These are phyloP conservation scores for Pentalonia nigronervosa DNA, from an alignment of 1,140 invertebrate species.

Conservation along the genomic window DNA sequence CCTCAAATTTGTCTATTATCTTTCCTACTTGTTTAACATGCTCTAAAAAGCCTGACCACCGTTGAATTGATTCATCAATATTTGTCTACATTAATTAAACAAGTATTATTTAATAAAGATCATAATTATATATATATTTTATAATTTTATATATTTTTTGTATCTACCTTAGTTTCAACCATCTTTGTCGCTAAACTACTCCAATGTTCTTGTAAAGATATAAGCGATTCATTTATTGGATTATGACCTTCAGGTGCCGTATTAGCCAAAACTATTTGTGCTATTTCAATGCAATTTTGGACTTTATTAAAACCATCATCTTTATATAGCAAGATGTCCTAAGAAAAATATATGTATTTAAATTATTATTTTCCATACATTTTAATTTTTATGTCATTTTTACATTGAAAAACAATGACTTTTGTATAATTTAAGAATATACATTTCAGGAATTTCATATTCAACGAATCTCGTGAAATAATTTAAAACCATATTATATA, in stretches of 20 bases:
- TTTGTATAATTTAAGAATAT: too few relatives aligned
- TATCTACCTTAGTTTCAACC: constrained; percentile 78
- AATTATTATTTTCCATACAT: background rate
- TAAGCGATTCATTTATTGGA: constrained; percentile 82
- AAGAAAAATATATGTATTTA: constrained; percentile 61
- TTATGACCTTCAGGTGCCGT: constrained; percentile 88
- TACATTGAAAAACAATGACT: too few relatives aligned
- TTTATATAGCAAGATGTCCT: constrained; percentile 85
- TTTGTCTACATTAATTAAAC: constrained; percentile 66
- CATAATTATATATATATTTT: background rate
- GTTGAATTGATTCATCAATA: constrained; percentile 87
- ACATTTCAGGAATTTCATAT: background rate
- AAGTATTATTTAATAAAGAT: background rate
- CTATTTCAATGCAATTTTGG: constrained; percentile 85
- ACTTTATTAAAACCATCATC: constrained; percentile 90
- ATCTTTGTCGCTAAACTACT: constrained; percentile 85
- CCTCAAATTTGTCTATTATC: constrained; percentile 80
- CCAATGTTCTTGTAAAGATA: constrained; percentile 88
- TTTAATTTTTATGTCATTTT: background rate
- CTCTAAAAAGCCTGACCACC: constrained; percentile 87
- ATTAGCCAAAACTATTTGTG: constrained; percentile 90
- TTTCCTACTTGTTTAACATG: constrained; percentile 86
- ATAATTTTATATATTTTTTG: background rate
- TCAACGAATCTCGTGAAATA: background rate
- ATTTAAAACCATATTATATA: background rate